A percentile compares a stretch with the other conserved stretches of the same genome.
phyloP scores from a whole-genome alignment of 1,140 invertebrate genomes.

The Magallana ariakensis region DNA sequence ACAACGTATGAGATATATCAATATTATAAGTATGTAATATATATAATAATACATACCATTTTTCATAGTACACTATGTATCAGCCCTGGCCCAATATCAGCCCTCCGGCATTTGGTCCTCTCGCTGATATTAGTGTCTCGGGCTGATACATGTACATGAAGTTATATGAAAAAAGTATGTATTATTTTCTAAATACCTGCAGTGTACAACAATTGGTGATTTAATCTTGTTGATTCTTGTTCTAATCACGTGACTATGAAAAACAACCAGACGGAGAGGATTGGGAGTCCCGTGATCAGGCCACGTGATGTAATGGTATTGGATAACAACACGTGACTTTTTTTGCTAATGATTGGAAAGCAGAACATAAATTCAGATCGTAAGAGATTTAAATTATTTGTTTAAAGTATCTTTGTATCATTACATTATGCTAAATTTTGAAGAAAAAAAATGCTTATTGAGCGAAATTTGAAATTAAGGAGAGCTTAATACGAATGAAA shows the following conservation, averaged over 20 bases:
- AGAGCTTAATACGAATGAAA: background rate
- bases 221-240: background rate
- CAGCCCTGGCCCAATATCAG: no score
- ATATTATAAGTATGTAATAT: no score
- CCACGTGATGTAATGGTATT: constrained; percentile 46
- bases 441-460: background rate
- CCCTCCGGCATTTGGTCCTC: no score
- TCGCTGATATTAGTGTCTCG: no score
- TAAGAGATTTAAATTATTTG: background rate
- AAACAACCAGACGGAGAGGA: constrained; percentile 32
- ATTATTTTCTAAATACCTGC: no score
- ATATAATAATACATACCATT: no score
- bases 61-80: no score
- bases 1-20: no score
- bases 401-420: background rate
- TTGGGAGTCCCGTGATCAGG: constrained; percentile 37
- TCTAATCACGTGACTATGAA: constrained; percentile 22
- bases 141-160: no score
- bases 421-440: no score
- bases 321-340: background rate
- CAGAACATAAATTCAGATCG: background rate
- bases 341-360: background rate
- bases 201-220: constrained; percentile 26
- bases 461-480: background rate
- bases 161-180: no score